These are phyloP conservation scores for Trichogramma evanescens DNA, from an alignment of 2,888 invertebrate genomes.

Conservation along the genomic window DNA sequence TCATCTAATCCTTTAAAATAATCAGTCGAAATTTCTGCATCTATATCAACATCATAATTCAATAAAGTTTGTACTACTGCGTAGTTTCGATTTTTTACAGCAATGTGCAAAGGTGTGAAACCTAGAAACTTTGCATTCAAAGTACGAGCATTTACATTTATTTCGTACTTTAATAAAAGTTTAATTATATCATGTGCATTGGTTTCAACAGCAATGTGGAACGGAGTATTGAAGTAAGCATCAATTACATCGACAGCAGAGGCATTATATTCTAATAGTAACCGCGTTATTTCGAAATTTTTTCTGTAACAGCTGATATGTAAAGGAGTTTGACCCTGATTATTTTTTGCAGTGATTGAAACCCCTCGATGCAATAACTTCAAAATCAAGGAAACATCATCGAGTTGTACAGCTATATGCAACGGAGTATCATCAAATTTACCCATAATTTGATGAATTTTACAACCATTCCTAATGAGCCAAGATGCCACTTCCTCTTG, in stretches of 20 bases:
- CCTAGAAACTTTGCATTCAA: background rate
- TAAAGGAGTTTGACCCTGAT: constrained; percentile 6
- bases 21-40: background rate
- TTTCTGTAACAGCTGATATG: constrained; percentile 4
- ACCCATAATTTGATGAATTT: background rate
- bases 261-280: constrained; percentile 2
- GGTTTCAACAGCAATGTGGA: constrained; percentile 11
- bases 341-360: background rate
- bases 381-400: background rate
- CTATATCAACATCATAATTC: constrained; percentile 1
- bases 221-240: constrained; percentile 1
- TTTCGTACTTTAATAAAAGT: background rate
- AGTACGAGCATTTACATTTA: constrained; percentile 2
- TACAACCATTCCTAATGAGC: constrained; percentile 9
- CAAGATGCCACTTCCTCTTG: constrained; percentile 4
- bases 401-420: constrained; percentile 7
- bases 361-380: constrained; percentile 9
- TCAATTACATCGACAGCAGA: background rate
- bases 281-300: constrained; percentile 1
- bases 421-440: background rate
- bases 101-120: constrained; percentile 7
- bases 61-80: constrained; percentile 1
- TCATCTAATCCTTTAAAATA: background rate
- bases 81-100: background rate
- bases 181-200: background rate